Conservation (phyloP, 1,140 invertebrate genomes). For the Agrypnia vestita region DNA sequence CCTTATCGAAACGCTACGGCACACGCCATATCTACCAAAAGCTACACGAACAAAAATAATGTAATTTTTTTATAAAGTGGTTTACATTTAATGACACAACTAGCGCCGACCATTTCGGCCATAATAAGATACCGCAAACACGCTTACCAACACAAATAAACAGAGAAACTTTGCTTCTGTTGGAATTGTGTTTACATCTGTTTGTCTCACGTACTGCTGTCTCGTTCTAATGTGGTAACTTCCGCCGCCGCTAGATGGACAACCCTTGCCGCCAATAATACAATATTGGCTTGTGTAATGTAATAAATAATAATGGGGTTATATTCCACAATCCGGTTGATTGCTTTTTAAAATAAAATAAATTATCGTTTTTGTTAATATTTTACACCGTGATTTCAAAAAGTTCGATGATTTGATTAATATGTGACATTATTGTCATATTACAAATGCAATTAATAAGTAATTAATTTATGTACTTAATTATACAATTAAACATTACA, state of each 20-base stretch:
- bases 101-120: neutral
- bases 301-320: neutral
- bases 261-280: slow-evolving; percentile 49
- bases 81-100: slow-evolving; percentile 8
- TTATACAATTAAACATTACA: no score
- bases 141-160: slow-evolving; percentile 74
- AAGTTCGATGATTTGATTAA: no score
- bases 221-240: slow-evolving; percentile 66
- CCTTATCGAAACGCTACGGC: neutral
- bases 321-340: no score
- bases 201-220: slow-evolving; percentile 62
- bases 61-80: slow-evolving; percentile 62
- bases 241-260: slow-evolving; percentile 66
- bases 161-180: slow-evolving; percentile 61
- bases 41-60: neutral
- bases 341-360: no score
- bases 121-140: slow-evolving; percentile 64
- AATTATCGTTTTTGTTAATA: no score
- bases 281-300: slow-evolving; percentile 28
- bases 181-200: slow-evolving; percentile 39
- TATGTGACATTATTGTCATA: no score
- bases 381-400: no score
- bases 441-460: no score
- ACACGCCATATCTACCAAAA: no score
- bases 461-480: no score